These are phyloP conservation scores for Chloropsis cyanopogon DNA, from an alignment of 2,113 vertebrate species.

Conservation along the genomic window DNA sequence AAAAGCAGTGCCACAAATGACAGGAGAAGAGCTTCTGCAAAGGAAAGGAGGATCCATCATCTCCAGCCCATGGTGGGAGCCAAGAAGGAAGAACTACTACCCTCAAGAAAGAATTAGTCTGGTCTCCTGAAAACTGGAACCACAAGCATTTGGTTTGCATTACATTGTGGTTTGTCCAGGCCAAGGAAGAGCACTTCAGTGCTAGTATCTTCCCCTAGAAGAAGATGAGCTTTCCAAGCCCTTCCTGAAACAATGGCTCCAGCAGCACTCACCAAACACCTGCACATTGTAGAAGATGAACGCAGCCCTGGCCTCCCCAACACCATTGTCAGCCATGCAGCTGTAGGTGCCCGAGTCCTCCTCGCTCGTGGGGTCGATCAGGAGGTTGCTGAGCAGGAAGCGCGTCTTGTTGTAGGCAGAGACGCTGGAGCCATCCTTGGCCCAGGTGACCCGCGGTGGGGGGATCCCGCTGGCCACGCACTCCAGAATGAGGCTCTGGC, in stretches of 20 bases:
- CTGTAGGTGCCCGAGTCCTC: slow-evolving; percentile 90
- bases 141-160: neutral
- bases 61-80: neutral
- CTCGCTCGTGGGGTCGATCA: slow-evolving; percentile 87
- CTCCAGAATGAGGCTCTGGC: slow-evolving; percentile 93
- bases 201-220: neutral
- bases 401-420: slow-evolving; percentile 87
- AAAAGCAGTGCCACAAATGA: neutral
- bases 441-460: slow-evolving; percentile 89
- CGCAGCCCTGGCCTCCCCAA: slow-evolving; percentile 73
- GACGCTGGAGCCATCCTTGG: slow-evolving; percentile 85
- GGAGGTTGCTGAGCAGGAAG: slow-evolving; percentile 92
- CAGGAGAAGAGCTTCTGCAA: neutral
- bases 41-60: neutral
- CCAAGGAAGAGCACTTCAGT: neutral
- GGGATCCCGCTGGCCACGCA: slow-evolving; percentile 95
- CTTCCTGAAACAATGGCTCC: neutral
- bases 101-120: neutral
- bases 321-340: slow-evolving; percentile 88
- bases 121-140: neutral
- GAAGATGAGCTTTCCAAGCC: neutral
- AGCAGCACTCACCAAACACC: slow-evolving; percentile 86
- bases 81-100: neutral
- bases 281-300: slow-evolving; percentile 91
- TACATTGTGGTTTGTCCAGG: neutral